Evolutionary conservation across 30 jellyfish, hydroid and myxozoan genomes (phyloP), one percentile per base, ranked within the genome.

Genomic region (Cassiopea andromeda): DNA sequence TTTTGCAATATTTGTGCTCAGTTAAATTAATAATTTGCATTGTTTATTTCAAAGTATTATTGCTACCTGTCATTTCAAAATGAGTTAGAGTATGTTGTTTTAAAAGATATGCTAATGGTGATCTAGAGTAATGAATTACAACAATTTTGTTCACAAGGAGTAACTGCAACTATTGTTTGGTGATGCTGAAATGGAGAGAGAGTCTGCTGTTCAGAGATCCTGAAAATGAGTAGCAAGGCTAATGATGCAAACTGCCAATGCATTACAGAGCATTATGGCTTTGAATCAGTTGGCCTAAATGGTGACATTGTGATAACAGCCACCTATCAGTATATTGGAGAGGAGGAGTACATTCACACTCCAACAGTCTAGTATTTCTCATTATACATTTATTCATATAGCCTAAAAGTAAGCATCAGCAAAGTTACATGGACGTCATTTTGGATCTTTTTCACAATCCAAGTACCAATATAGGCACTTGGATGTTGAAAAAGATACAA

Each of bases 271-370:
- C 64, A 64, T 5, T 69, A 50, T 67, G 91, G 91, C 58, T 82
- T 82, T 57, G 17, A 68, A 5, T 45, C 91, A 68, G 91, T 82
- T 69, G 66, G 91, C 70, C 91, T 82, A 17, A 47, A 82, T 73
- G 48, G 43, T 27, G 60, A 82, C 54, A 81, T 82, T 1, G 46
- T 82, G 68, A 70, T 59, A 50, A 66, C 75, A 5, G 82, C 91
- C 75, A 82, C 68, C 84, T 82, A 82, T 47, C 91, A 82, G 76
- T 82, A 82, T 46, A 82, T 82, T 17, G 91, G 68, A 69, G 91
- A 82, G n/a, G 83, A 82, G 80, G 82, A 82, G 70, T 82, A 43
- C 83, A 66, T 82, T 82, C 83, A 82, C 47, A 81, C 49, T 44
- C 83, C 91, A 66, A 82, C 91, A 38, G 19, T 54, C 76, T 69